Evolutionary conservation across 35 echinoderm and acorn worm species (phyloP), one percentile per base, ranked within the genome.

Genomic region (Apostichopus japonicus): DNA sequence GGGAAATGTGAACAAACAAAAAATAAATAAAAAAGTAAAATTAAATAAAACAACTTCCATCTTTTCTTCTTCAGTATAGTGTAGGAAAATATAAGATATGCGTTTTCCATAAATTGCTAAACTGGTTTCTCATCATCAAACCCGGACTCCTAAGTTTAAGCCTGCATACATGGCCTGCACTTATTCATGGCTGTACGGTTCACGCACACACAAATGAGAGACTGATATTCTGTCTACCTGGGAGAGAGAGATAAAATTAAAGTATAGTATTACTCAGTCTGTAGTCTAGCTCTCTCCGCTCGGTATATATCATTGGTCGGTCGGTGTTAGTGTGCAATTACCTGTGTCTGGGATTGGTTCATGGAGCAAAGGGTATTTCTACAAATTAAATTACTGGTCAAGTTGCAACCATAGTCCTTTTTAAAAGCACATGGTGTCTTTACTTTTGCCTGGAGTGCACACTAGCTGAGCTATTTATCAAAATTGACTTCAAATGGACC

Each of bases 381-480:
- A 33, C 27, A 53, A 84, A 84, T 84, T 57, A 84, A 84, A 84
- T 84, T 84, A 84, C 53, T 84, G 81, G 27, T 84, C 81, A 58
- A 84, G 24, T 51, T 17, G 53, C 21, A 10, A 67, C 27, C 27
- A 1, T 33, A 25, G 56, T 17, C 54, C 51, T 80, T 80, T 80
- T 54, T 33, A 33, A 33, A 33, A 80, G 54, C 78, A 52, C 78
- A 16, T 16, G 78, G 78, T 80, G 54, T 44, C 78, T 16, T 53
- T 58, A 55, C 81, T 57, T 57, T 84, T 58, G 21, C 54, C 57
- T 51, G 10, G 19, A 24, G 81, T 22, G n/a, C 81, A 84, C 15
- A 73, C 15, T n/a, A 23, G 71, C 81, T 84, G 25, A 84, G 81
- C 81, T 59, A 84, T 84, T 84, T 84, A 57, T 84, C 53, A 84